Evolutionary conservation across 1,140 invertebrate genomes (phyloP).

Genomic region (Caenorhabditis remanei): DNA sequence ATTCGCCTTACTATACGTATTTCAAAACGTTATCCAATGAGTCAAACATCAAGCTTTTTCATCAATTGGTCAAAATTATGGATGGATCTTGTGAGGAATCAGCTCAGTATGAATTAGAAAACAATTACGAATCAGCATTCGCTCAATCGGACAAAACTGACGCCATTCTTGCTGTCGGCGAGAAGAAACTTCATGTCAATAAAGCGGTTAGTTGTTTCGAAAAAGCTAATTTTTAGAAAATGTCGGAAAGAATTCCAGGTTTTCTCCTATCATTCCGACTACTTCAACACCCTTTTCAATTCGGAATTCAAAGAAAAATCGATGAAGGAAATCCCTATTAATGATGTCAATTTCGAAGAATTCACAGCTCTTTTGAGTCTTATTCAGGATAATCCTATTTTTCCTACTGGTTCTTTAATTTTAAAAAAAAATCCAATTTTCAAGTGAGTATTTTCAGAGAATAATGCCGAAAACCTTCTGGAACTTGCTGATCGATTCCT

Average conservation of each 20-base stretch:
- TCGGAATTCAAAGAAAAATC: not conserved
- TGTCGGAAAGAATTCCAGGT: not conserved
- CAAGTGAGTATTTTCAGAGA: not conserved
- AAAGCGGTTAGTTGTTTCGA: not conserved
- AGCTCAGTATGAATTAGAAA: not conserved
- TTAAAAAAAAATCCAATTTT: too few species aligned
- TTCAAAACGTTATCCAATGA: too few species aligned
- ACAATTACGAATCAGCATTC: not conserved
- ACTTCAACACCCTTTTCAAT: slow-evolving; percentile 1
- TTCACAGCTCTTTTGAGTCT: too few species aligned
- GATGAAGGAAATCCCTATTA: too few species aligned
- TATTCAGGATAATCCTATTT: not conserved
- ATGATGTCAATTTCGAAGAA: too few species aligned
- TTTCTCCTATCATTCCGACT: not conserved
- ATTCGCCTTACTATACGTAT: too few species aligned
- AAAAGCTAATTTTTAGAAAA: too few species aligned
- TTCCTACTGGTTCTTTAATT: not conserved
- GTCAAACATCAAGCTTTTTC: too few species aligned
- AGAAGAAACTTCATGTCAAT: not conserved
- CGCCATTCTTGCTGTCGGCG: not conserved
- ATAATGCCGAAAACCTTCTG: not conserved
- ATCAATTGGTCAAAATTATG: too few species aligned
- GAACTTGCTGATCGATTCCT: not conserved
- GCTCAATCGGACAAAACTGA: not conserved
- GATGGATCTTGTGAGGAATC: too few species aligned